Base-by-base conservation (phyloP, 2,888 invertebrate species). In the Campoplex nolae region DNA sequence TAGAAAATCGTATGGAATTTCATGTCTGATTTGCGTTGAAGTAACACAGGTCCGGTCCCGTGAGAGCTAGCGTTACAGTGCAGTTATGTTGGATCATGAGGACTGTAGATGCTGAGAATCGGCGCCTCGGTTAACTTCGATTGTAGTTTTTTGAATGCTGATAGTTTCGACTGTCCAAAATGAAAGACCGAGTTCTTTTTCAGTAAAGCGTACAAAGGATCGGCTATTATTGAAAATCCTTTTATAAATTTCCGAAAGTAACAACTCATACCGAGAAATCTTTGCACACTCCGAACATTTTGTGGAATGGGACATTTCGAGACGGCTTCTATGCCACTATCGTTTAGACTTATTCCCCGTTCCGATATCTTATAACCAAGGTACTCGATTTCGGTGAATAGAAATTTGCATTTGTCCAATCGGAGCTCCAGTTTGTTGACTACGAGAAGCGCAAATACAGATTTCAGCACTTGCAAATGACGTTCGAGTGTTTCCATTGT, bases 1-100 rank as follows among this genome's bases (percentile, higher is more conserved):
- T 92, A 92, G 62, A 92, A 92, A 0, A 93, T 79, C 0, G 92
- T 92, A 45, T 93, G 92, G 42, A 92, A 88, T 62, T 88, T 85
- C 4, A 74, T 74, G 85, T 92, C 89, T 1, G 70, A 13, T 70
- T 92, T 91, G 73, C 84, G 88, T 83, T 93, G 94, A 70, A 93
- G 18, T 23, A 93, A 86, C 11, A 93, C 90, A 0, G 91, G 89
- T 0, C 92, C 93, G 82, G 88, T 92, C 8, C 73, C 73, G 35
- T 32, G 35, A 32, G 73, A 23, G 74, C 73, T 74, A 3, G 73
- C 73, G 23, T 94, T 93, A 45, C 92, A 92, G 74, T 93, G 93
- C 54, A 93, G 82, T 80, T 94, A 92, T 6, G 93, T 93, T 73
- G 91, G 90, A 23, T 88, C 80, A 16, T 82, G 71, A 0, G 92